Evolutionary conservation across 2,113 vertebrate species (phyloP).

Genomic region (Prionailurus bengalensis): DNA sequence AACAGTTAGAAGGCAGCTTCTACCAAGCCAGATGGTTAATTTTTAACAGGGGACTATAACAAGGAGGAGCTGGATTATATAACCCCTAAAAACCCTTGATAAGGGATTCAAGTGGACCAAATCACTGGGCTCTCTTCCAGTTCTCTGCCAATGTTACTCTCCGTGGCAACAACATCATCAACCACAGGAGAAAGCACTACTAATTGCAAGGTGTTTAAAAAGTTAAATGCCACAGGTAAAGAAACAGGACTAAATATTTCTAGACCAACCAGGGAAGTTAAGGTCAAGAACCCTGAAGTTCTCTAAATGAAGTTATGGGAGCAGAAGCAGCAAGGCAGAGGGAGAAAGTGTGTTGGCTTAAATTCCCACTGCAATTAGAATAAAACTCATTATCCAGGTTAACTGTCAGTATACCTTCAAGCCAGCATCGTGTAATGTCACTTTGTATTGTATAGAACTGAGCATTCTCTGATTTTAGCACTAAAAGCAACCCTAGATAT

Average conservation of each 20-base stretch:
- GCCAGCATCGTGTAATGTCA: neutral
- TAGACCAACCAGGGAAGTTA: neutral
- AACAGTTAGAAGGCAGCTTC: slow-evolving; percentile 81
- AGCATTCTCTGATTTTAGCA: neutral
- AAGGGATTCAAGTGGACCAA: slow-evolving; percentile 78
- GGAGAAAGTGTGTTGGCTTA: neutral
- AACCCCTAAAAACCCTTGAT: slow-evolving; percentile 74
- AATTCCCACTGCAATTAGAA: slow-evolving; percentile 52
- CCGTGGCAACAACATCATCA: slow-evolving; percentile 52
- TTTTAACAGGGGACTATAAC: slow-evolving; percentile 64
- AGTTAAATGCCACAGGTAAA: neutral
- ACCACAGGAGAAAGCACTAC: slow-evolving; percentile 27
- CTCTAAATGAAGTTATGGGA: slow-evolving; percentile 1
- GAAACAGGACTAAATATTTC: neutral
- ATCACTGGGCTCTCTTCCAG: slow-evolving; percentile 69
- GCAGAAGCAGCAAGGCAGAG: neutral
- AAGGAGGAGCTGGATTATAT: slow-evolving; percentile 72
- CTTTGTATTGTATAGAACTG: neutral
- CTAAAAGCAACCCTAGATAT: neutral
- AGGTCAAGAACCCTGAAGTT: neutral
- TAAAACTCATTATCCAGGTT: slow-evolving; percentile 53
- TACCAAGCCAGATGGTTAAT: slow-evolving; percentile 85
- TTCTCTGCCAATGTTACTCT: slow-evolving; percentile 49
- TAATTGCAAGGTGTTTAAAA: slow-evolving; percentile 21
- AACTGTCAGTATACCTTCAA: slow-evolving; percentile 47